Percentiles rank a stretch among this genome's conserved stretches.
Conservation (phyloP, 2,113 vertebrate genomes). For the Steatornis caripensis region DNA sequence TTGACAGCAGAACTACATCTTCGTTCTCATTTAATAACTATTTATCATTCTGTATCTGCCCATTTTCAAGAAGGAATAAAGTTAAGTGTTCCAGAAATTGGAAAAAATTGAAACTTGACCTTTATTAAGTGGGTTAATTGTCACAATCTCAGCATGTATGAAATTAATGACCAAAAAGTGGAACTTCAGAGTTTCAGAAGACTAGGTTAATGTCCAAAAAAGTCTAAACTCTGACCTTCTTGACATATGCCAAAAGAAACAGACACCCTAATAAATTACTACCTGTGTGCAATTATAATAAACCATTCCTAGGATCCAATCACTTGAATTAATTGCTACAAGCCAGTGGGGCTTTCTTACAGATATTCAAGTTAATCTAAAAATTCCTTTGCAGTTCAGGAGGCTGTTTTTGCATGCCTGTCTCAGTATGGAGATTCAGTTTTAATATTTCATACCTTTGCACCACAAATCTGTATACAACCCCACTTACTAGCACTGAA, state of each 20-base stretch:
- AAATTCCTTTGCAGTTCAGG: not conserved
- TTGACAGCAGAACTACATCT: constrained; percentile 70
- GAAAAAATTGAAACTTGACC: constrained; percentile 84
- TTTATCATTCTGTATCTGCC: constrained; percentile 77
- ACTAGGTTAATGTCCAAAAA: constrained; percentile 78
- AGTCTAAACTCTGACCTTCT: constrained; percentile 78
- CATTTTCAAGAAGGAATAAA: constrained; percentile 77
- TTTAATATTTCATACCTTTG: not conserved
- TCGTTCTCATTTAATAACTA: constrained; percentile 74
- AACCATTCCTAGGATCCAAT: constrained; percentile 66
- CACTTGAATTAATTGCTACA: constrained; percentile 75
- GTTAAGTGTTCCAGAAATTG: constrained; percentile 80
- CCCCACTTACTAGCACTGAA: not conserved
- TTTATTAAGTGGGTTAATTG: constrained; percentile 87
- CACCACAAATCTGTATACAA: not conserved
- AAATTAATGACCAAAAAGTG: constrained; percentile 83
- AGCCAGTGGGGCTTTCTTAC: constrained; percentile 42
- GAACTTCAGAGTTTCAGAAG: constrained; percentile 76
- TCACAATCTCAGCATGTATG: constrained; percentile 81
- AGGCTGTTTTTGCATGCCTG: not conserved
- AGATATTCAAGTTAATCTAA: constrained; percentile 19
- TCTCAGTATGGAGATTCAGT: not conserved
- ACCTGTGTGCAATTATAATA: constrained; percentile 76
- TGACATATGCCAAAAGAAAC: constrained; percentile 78
- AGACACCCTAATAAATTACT: constrained; percentile 75